phyloP scores from a whole-genome alignment of 2,888 invertebrate species.

The Papilio elwesi region DNA sequence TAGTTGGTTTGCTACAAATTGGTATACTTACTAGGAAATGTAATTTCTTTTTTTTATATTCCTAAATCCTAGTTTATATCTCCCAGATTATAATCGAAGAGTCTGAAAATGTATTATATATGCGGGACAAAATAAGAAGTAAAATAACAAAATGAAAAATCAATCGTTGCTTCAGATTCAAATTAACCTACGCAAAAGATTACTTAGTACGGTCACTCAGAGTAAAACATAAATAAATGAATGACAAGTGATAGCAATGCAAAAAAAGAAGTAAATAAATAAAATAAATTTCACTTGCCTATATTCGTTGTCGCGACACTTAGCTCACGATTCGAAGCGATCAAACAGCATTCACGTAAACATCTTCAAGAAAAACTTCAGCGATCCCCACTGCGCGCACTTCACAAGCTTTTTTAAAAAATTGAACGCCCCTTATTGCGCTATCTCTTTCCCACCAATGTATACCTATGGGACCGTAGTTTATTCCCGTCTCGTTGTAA shows the following conservation, averaged over 20 bases:
- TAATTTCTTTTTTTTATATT: not conserved
- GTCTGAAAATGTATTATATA: too few relatives aligned
- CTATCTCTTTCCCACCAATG: constrained; percentile 58
- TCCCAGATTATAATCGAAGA: too few relatives aligned
- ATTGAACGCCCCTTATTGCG: constrained; percentile 66
- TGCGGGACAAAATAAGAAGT: too few relatives aligned
- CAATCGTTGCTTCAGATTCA: too few relatives aligned
- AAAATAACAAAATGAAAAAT: too few relatives aligned
- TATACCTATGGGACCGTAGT: constrained; percentile 28
- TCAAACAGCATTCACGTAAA: constrained; percentile 82
- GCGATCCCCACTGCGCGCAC: constrained; percentile 82
- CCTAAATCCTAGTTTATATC: too few relatives aligned
- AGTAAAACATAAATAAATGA: too few relatives aligned
- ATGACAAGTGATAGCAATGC: too few relatives aligned
- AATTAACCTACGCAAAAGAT: too few relatives aligned
- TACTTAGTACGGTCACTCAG: too few relatives aligned
- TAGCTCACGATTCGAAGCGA: constrained; percentile 67
- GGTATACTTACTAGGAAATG: constrained; percentile 45
- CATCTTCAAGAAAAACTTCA: constrained; percentile 83
- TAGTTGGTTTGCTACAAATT: constrained; percentile 54
- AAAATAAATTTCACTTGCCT: constrained; percentile 50
- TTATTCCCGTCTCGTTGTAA: constrained; percentile 67
- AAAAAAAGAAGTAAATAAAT: not conserved
- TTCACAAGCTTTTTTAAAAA: constrained; percentile 78
- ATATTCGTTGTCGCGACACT: constrained; percentile 55